Percentiles rank a stretch among this genome's conserved stretches.
phyloP scores from a whole-genome alignment of 2,113 vertebrate species.

The Machaerirhynchus nigripectus region DNA sequence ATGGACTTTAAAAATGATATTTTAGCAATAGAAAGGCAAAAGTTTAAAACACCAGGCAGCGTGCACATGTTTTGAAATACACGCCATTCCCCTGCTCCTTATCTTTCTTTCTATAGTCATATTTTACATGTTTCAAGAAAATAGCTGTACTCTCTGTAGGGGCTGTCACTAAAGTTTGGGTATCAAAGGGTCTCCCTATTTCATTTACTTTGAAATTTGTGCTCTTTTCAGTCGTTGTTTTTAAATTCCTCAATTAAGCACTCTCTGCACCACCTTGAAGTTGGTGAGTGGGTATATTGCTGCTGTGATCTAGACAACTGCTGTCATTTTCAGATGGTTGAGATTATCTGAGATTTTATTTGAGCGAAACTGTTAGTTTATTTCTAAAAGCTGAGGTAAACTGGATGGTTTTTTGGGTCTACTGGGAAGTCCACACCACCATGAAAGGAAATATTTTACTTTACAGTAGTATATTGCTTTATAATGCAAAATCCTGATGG shows the following conservation, averaged over 20 bases:
- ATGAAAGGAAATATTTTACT: not conserved
- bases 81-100: not conserved
- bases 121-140: slow-evolving; percentile 45
- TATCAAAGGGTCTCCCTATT: slow-evolving; percentile 40
- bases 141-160: slow-evolving; percentile 25
- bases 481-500: not conserved
- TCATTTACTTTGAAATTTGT: slow-evolving; percentile 57
- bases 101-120: slow-evolving; percentile 22
- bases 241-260: slow-evolving; percentile 60
- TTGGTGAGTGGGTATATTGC: slow-evolving; percentile 23
- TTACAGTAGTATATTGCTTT: not conserved
- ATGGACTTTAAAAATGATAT: slow-evolving; percentile 77
- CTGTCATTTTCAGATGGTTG: slow-evolving; percentile 40
- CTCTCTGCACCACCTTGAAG: slow-evolving; percentile 21
- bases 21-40: slow-evolving; percentile 73
- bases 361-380: slow-evolving; percentile 27
- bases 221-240: slow-evolving; percentile 34
- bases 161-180: slow-evolving; percentile 50
- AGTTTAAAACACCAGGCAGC: slow-evolving; percentile 64
- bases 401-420: not conserved
- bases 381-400: slow-evolving; percentile 22
- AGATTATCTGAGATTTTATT: slow-evolving; percentile 29
- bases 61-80: slow-evolving; percentile 49
- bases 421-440: not conserved
- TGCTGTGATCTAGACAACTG: slow-evolving; percentile 44